Percentiles rank a stretch among this genome's conserved stretches.
Conservation (phyloP, 2,113 vertebrate genomes). For the Cyphomyrus plagiostoma region DNA sequence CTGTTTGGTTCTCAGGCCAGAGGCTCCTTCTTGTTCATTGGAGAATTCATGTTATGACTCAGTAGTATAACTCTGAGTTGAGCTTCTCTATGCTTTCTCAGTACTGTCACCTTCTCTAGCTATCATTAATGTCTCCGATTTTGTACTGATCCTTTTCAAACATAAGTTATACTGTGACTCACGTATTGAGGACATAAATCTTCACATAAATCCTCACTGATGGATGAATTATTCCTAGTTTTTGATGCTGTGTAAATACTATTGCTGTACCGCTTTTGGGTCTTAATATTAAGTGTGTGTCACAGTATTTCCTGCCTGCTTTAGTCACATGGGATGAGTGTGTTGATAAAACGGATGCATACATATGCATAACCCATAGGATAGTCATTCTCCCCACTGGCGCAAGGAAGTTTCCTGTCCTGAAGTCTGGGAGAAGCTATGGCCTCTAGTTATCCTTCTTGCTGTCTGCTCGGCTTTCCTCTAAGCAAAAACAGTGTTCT, state of each 20-base stretch:
- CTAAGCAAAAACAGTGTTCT: neutral
- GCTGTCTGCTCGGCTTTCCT: neutral
- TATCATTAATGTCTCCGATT: neutral
- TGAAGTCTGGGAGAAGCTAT: neutral
- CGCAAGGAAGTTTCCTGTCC: neutral
- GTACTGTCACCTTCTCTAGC: neutral
- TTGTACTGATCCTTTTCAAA: neutral
- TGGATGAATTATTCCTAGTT: neutral
- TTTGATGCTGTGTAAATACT: neutral
- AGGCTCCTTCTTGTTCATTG: neutral
- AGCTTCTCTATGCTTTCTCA: neutral
- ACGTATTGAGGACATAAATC: neutral
- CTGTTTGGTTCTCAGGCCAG: neutral
- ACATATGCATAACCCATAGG: neutral
- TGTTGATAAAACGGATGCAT: neutral
- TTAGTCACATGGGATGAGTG: neutral
- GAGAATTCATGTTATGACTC: neutral
- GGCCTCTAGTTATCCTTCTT: neutral
- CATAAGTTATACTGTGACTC: neutral
- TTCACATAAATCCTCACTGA: neutral
- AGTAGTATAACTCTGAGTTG: neutral
- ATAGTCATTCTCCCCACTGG: neutral
- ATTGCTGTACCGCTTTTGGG: neutral
- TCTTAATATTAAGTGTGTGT: neutral
- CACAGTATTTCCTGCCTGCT: neutral